Conservation (phyloP, 2,113 vertebrate genomes). For the Puffinus mauretanicus region DNA sequence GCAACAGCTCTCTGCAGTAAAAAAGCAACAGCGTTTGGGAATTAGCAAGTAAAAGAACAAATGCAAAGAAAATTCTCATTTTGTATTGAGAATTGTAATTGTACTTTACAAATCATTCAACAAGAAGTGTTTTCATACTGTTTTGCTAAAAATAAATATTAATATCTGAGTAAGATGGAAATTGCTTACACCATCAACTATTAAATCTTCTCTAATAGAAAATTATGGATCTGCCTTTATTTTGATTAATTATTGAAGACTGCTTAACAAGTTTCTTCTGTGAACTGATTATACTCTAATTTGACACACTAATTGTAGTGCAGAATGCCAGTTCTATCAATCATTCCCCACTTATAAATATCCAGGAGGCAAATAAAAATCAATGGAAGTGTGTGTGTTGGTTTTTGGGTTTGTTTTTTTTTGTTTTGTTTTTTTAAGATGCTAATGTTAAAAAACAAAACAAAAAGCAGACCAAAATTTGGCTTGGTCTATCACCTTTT, state of each 20-base stretch:
- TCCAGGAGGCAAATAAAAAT: neutral
- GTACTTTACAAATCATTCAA: neutral
- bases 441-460: neutral
- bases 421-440: neutral
- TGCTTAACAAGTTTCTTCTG: neutral
- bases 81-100: neutral
- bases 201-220: neutral
- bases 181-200: neutral
- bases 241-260: slow-evolving; percentile 8
- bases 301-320: neutral
- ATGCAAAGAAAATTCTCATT: neutral
- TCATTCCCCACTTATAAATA: neutral
- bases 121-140: neutral
- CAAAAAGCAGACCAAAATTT: neutral
- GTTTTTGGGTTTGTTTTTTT: neutral
- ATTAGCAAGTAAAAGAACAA: neutral
- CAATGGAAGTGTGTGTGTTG: neutral
- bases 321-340: neutral
- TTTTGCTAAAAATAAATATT: neutral
- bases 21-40: neutral
- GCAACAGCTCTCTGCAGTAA: neutral
- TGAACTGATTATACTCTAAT: neutral
- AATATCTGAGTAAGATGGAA: neutral
- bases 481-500: neutral
- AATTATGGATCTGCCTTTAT: neutral